Percentiles rank a stretch among this genome's conserved stretches.
phyloP scores from a whole-genome alignment of 2,888 invertebrate species.

The Drosophila fulvimacula region DNA sequence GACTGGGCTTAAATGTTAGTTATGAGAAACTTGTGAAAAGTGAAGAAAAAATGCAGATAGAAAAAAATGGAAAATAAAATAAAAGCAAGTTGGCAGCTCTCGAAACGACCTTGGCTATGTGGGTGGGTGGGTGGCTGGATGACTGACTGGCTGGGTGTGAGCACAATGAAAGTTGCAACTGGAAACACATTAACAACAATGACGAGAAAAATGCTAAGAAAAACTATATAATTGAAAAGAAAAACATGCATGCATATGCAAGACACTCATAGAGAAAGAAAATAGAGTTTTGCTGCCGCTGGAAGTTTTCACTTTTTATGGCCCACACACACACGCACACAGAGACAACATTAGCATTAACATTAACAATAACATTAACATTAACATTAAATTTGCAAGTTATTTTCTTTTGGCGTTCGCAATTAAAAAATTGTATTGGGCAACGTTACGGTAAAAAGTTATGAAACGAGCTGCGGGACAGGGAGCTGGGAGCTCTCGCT shows the following conservation, averaged over 20 bases:
- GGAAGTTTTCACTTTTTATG: slow-evolving; percentile 52
- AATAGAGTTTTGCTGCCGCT: slow-evolving; percentile 5
- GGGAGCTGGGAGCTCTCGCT: background rate
- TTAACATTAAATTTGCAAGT: slow-evolving; percentile 56
- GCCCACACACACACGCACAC: slow-evolving; percentile 6
- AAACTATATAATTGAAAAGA: slow-evolving; percentile 77
- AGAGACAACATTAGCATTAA: slow-evolving; percentile 33
- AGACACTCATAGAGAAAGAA: slow-evolving; percentile 13
- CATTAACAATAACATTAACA: slow-evolving; percentile 40
- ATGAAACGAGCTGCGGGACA: slow-evolving; percentile 47
- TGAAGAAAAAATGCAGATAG: slow-evolving; percentile 27
- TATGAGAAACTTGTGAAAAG: slow-evolving; percentile 57
- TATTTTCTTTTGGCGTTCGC: slow-evolving; percentile 20
- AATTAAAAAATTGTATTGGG: slow-evolving; percentile 24
- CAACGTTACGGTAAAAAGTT: slow-evolving; percentile 27
- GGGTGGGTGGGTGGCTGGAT: background rate
- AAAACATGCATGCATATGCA: slow-evolving; percentile 31
- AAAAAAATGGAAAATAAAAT: slow-evolving; percentile 9
- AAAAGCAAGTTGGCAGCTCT: slow-evolving; percentile 37
- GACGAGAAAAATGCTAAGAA: slow-evolving; percentile 72
- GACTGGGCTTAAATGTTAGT: slow-evolving; percentile 63
- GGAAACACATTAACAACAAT: slow-evolving; percentile 65
- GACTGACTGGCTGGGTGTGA: slow-evolving; percentile 13
- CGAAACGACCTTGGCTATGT: slow-evolving; percentile 44
- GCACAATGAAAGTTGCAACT: slow-evolving; percentile 66